Percentiles rank a stretch among this genome's conserved stretches.
Conservation (phyloP, 2,797 vertebrate species). For the Eutrigla gurnardus region DNA sequence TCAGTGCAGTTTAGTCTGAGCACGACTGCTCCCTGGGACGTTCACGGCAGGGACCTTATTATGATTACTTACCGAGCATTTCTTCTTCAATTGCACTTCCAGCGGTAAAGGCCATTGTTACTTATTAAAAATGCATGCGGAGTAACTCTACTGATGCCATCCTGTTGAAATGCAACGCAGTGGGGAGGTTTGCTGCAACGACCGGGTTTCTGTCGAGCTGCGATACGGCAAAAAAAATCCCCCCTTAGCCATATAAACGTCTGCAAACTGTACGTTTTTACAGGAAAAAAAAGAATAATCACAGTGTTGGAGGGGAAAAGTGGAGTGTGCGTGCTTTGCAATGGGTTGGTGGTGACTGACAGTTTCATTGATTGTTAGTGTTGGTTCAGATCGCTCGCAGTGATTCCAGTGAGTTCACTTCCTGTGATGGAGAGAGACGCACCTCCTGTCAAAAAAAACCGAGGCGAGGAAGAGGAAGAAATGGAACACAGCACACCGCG, state of each 20-base stretch:
- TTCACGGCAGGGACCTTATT: constrained; percentile 20
- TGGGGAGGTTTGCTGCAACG: constrained; percentile 3
- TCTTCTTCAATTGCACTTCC: constrained; percentile 34
- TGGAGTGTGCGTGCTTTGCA: constrained; percentile 1
- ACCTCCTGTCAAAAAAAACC: constrained; percentile 3
- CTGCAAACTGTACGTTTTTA: constrained; percentile 6
- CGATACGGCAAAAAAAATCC: constrained; percentile 31
- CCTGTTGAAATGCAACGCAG: constrained; percentile 9
- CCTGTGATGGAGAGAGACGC: constrained; percentile 33
- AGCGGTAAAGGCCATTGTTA: constrained; percentile 31
- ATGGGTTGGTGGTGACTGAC: constrained; percentile 34
- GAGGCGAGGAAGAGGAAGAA: not conserved
- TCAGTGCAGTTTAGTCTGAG: not conserved
- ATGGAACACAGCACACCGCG: not conserved
- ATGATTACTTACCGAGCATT: constrained; percentile 41
- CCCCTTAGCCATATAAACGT: constrained; percentile 29
- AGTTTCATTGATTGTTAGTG: constrained; percentile 42
- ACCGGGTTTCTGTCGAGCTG: constrained; percentile 33
- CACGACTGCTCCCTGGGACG: not conserved
- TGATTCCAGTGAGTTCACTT: constrained; percentile 36
- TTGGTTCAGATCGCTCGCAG: constrained; percentile 36
- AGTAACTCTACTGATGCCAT: constrained; percentile 32
- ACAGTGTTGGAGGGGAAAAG: constrained; percentile 7
- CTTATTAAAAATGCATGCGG: constrained; percentile 51
- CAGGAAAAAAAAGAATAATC: constrained; percentile 10